These are phyloP conservation scores for Ibidorhyncha struthersii DNA, from an alignment of 2,113 vertebrate genomes.

Conservation along the genomic window DNA sequence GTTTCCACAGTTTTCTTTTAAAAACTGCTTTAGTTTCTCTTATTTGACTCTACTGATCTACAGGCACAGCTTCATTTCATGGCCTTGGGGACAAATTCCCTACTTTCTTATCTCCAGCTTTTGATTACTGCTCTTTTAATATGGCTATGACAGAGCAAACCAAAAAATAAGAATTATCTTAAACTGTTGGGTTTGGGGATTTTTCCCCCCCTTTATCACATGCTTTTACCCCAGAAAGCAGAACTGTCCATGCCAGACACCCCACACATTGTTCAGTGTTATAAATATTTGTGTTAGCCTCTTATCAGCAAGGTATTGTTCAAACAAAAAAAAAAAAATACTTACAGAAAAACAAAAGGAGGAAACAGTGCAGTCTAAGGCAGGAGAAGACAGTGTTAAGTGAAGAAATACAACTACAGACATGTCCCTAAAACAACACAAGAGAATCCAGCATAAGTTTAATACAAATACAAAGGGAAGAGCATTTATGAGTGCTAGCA, in stretches of 20 bases:
- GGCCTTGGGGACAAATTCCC: neutral
- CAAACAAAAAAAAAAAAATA: neutral
- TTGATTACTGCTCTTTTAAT: neutral
- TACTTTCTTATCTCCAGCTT: neutral
- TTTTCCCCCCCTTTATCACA: neutral
- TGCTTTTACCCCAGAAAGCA: neutral
- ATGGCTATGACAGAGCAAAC: neutral
- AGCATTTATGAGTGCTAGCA: neutral
- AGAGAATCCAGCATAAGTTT: neutral
- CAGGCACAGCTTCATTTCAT: neutral
- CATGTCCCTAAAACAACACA: neutral
- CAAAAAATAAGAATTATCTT: neutral
- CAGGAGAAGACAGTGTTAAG: neutral
- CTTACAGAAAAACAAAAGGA: slow-evolving; percentile 34
- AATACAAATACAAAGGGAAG: neutral
- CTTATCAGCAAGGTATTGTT: slow-evolving; percentile 20
- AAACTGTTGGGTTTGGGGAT: neutral
- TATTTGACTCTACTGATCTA: neutral
- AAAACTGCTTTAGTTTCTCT: neutral
- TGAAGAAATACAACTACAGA: neutral
- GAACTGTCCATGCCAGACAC: neutral
- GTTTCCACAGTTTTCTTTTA: neutral
- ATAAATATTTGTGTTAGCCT: neutral
- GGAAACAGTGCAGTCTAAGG: slow-evolving; percentile 13
- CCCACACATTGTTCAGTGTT: neutral